A percentile compares a stretch with the other conserved stretches of the same genome.
These are phyloP conservation scores for Neogale vison DNA, from an alignment of 2,113 vertebrate genomes.

Conservation along the genomic window DNA sequence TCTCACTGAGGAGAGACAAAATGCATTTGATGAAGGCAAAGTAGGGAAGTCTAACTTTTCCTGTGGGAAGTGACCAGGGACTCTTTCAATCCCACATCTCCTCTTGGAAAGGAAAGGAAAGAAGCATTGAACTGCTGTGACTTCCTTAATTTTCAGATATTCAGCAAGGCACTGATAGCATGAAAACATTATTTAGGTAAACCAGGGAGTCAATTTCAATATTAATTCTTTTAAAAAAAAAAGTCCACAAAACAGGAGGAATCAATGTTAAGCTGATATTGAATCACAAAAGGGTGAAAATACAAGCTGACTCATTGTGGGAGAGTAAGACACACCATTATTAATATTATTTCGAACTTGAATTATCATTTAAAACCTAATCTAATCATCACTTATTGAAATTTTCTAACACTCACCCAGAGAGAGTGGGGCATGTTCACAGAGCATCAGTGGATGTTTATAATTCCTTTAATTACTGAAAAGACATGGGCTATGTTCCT, in stretches of 20 bases:
- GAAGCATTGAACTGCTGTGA: background rate
- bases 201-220: conserved; percentile 54
- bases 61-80: background rate
- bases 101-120: background rate
- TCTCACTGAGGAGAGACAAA: background rate
- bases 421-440: background rate
- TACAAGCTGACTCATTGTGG: conserved; percentile 38
- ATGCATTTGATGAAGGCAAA: background rate
- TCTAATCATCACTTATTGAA: conserved; percentile 45
- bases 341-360: conserved; percentile 37
- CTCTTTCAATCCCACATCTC: background rate
- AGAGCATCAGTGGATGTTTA: background rate
- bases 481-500: conserved; percentile 14
- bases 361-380: conserved; percentile 52
- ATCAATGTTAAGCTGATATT: conserved; percentile 49
- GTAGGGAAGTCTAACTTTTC: background rate
- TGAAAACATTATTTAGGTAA: conserved; percentile 56
- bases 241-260: conserved; percentile 3
- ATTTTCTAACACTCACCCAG: conserved; percentile 34
- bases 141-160: conserved; percentile 45
- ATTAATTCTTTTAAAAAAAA: conserved; percentile 31
- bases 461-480: conserved; percentile 70
- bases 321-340: conserved; percentile 35
- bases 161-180: background rate
- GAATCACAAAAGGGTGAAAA: background rate